Conservation (phyloP, 2,113 vertebrate genomes). For the Pandion haliaetus region DNA sequence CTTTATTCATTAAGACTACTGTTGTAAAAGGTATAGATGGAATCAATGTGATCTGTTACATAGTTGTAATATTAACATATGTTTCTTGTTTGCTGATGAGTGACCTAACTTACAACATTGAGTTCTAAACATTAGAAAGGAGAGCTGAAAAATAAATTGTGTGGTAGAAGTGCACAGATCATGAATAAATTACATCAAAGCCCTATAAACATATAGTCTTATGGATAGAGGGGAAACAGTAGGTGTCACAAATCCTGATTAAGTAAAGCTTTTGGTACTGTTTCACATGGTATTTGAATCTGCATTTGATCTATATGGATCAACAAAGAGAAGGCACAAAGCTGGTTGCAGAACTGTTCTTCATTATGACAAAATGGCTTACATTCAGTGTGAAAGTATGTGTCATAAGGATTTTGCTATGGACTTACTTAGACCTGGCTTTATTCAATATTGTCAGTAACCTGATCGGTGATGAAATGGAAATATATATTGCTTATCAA, state of each 20-base stretch:
- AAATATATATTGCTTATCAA: neutral
- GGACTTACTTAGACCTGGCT: neutral
- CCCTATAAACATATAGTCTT: neutral
- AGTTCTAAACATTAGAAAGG: neutral
- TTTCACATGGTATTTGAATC: neutral
- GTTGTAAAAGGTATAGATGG: neutral
- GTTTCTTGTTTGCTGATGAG: neutral
- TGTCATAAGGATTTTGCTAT: neutral
- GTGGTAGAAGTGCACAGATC: neutral
- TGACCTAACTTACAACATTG: neutral
- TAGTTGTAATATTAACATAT: neutral
- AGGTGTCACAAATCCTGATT: neutral
- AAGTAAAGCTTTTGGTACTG: neutral
- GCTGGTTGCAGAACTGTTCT: neutral
- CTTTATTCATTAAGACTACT: neutral
- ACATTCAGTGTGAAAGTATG: accelerated
- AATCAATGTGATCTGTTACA: neutral
- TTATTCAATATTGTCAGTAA: neutral
- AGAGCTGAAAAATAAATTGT: neutral
- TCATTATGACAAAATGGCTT: neutral
- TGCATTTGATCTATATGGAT: neutral
- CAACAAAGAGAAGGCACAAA: neutral
- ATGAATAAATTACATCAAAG: neutral
- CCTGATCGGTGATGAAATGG: neutral
- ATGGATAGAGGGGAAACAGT: neutral